These are phyloP conservation scores for Tor tambroides DNA, from an alignment of 2,113 vertebrate species.

Conservation along the genomic window DNA sequence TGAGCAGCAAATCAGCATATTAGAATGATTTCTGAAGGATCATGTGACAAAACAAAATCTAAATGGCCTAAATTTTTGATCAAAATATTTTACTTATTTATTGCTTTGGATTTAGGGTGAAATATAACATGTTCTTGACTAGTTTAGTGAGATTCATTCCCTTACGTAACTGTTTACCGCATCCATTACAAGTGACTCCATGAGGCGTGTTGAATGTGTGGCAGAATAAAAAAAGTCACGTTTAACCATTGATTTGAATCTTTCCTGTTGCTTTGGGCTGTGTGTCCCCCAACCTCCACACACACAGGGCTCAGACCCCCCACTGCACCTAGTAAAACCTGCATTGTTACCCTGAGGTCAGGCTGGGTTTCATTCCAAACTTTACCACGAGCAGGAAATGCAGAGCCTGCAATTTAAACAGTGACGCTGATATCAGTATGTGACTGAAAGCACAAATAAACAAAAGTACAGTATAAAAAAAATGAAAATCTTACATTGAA, in stretches of 20 bases:
- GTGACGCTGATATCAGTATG: constrained; percentile 11
- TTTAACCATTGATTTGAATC: constrained; percentile 87
- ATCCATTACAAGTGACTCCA: neutral
- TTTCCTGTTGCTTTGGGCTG: constrained; percentile 41
- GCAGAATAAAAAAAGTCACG: neutral
- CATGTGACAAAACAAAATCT: too few species aligned
- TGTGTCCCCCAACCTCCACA: constrained; percentile 9
- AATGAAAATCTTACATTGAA: neutral
- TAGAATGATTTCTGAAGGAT: too few species aligned
- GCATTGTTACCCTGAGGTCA: constrained; percentile 91
- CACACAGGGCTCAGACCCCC: constrained; percentile 64
- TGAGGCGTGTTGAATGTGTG: neutral
- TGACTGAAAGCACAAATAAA: neutral
- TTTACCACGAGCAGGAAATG: constrained; percentile 81
- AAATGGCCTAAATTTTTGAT: too few species aligned
- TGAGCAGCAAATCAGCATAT: too few species aligned
- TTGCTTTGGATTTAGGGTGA: neutral
- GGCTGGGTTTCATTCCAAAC: constrained; percentile 83
- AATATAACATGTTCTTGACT: neutral
- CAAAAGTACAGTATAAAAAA: neutral
- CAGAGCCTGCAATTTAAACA: constrained; percentile 20
- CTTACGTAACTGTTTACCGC: neutral
- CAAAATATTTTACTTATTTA: too few species aligned
- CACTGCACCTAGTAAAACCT: constrained; percentile 82
- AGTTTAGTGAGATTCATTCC: neutral